Conservation (phyloP, 2,113 vertebrate genomes). For the Athene noctua region DNA sequence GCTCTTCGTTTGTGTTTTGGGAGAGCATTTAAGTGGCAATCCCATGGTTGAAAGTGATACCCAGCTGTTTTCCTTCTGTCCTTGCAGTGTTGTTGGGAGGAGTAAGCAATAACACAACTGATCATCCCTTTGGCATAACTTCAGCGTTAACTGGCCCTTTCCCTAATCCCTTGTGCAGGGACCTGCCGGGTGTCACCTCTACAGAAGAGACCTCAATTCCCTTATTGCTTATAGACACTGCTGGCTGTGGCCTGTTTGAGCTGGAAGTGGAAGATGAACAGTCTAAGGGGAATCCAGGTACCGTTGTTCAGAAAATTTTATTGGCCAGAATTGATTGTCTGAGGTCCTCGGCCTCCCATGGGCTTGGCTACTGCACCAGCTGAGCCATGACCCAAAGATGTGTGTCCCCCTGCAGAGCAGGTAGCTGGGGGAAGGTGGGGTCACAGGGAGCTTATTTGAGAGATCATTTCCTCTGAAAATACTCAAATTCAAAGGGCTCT, state of each 20-base stretch:
- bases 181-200: conserved; percentile 80
- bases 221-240: conserved; percentile 90
- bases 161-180: conserved; percentile 70
- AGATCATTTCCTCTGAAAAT: not conserved
- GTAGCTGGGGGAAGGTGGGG: not conserved
- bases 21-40: not conserved
- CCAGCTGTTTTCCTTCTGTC: not conserved
- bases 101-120: not conserved
- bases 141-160: not conserved
- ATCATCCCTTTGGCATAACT: not conserved
- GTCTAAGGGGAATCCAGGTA: conserved; percentile 93
- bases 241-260: conserved; percentile 89
- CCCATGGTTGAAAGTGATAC: fast-evolving
- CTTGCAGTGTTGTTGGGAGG: not conserved
- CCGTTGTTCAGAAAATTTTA: fast-evolving
- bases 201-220: conserved; percentile 84
- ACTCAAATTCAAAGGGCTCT: not conserved
- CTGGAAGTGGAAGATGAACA: conserved; percentile 86
- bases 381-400: not conserved
- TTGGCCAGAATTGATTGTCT: not conserved
- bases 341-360: not conserved
- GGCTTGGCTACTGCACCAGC: not conserved
- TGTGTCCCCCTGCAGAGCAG: not conserved
- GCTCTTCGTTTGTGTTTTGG: not conserved
- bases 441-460: not conserved